These are phyloP conservation scores for Rhipidura dahli DNA, from an alignment of 2,113 vertebrate species.

Conservation along the genomic window DNA sequence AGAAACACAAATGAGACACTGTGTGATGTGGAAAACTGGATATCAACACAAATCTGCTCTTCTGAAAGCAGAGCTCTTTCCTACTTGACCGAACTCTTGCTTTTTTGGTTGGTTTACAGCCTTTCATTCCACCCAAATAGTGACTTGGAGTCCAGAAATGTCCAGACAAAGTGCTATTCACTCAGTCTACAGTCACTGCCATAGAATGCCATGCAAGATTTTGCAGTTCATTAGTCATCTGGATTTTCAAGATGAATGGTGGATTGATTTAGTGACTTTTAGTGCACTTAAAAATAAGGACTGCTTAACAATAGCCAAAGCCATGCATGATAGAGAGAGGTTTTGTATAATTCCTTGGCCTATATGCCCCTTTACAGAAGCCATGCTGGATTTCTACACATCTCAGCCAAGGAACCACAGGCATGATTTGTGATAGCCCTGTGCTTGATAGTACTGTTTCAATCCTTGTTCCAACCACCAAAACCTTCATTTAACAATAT, in stretches of 20 bases:
- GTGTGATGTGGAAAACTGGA: neutral
- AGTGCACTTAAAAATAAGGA: neutral
- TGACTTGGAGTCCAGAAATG: neutral
- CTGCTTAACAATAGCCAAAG: neutral
- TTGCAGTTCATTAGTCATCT: neutral
- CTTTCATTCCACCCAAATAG: neutral
- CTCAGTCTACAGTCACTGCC: fast-evolving
- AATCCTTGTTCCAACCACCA: neutral
- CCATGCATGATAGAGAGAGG: neutral
- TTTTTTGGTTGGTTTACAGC: neutral
- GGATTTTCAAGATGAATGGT: neutral
- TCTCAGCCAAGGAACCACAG: neutral
- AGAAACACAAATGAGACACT: neutral
- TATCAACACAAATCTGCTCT: neutral
- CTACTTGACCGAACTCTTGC: neutral
- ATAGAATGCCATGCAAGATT: neutral
- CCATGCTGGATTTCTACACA: neutral
- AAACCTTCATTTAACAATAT: neutral
- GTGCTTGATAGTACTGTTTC: neutral
- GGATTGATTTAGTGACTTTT: neutral
- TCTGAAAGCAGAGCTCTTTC: neutral
- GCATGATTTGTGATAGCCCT: neutral
- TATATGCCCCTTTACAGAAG: neutral
- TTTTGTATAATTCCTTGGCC: neutral
- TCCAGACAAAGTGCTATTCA: neutral